These are phyloP conservation scores for Cirrhinus mrigala DNA, from an alignment of 2,797 vertebrate genomes.

Conservation along the genomic window DNA sequence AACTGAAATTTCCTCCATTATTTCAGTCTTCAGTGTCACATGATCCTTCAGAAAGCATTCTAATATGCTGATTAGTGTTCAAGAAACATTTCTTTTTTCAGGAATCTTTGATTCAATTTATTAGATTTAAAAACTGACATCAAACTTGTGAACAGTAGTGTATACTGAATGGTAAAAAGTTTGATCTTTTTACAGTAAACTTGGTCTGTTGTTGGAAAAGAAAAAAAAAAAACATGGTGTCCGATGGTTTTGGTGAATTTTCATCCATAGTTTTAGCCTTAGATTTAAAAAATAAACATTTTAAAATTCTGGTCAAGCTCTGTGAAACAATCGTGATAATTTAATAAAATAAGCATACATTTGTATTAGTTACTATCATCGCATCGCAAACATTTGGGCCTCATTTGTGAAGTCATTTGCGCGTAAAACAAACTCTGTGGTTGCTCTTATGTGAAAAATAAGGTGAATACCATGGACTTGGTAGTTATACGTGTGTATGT, in stretches of 20 bases:
- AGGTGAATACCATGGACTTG: no score
- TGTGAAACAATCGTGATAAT: neutral
- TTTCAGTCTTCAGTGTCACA: neutral
- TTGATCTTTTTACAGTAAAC: neutral
- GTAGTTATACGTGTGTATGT: no score
- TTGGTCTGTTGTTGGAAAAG: neutral
- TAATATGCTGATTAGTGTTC: neutral
- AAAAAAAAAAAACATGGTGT: neutral
- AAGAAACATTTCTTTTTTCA: neutral
- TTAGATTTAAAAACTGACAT: neutral
- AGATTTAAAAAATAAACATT: neutral
- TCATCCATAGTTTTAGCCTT: neutral
- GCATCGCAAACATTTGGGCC: neutral
- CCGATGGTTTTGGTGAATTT: neutral
- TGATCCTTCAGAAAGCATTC: neutral
- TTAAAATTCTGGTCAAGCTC: neutral
- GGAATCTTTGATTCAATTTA: neutral
- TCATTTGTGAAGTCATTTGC: no score
- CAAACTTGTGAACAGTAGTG: neutral
- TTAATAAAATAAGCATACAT: neutral
- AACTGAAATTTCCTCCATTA: neutral
- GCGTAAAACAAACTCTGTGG: no score
- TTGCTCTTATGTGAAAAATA: no score
- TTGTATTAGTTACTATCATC: neutral
- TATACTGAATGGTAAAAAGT: neutral